Conservation (phyloP, 1,140 invertebrate species). For the Drosophila seguyi region DNA sequence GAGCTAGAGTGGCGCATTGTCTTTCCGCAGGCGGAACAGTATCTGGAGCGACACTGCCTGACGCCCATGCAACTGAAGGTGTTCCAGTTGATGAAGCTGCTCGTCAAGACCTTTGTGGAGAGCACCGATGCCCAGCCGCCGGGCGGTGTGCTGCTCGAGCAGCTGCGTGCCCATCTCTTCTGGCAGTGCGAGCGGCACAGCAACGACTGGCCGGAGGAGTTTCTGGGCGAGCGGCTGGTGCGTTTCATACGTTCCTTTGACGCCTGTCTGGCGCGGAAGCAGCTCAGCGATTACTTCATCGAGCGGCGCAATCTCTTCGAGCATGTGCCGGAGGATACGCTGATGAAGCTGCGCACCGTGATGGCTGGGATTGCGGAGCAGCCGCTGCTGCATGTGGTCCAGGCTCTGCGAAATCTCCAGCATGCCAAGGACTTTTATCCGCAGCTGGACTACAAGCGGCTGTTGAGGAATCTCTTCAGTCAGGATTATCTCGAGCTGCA, state of each 20-base stretch:
- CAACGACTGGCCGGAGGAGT: slow-evolving; percentile 89
- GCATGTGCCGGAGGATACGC: slow-evolving; percentile 88
- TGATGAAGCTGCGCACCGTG: slow-evolving; percentile 88
- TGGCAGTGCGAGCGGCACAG: slow-evolving; percentile 91
- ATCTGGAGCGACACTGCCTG: slow-evolving; percentile 88
- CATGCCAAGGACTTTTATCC: slow-evolving; percentile 89
- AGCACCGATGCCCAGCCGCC: slow-evolving; percentile 51
- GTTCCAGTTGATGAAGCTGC: slow-evolving; percentile 88
- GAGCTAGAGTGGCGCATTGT: slow-evolving; percentile 90
- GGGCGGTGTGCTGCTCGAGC: slow-evolving; percentile 85
- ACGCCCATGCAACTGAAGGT: slow-evolving; percentile 89
- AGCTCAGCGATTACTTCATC: slow-evolving; percentile 91
- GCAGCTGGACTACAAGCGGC: slow-evolving; percentile 87
- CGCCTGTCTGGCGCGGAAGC: slow-evolving; percentile 86
- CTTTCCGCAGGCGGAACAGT: slow-evolving; percentile 90
- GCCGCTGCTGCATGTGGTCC: slow-evolving; percentile 89
- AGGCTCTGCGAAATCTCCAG: slow-evolving; percentile 88
- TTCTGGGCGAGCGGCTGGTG: slow-evolving; percentile 89
- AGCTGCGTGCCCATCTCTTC: slow-evolving; percentile 91
- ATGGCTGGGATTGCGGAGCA: slow-evolving; percentile 89
- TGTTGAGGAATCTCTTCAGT: slow-evolving; percentile 88
- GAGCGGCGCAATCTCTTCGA: slow-evolving; percentile 90
- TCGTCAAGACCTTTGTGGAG: slow-evolving; percentile 90
- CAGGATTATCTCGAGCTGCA: slow-evolving; percentile 86
- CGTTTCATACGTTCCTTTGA: slow-evolving; percentile 88